These are phyloP conservation scores for Trichonephila clavata DNA, from an alignment of 1,140 invertebrate genomes.

Conservation along the genomic window DNA sequence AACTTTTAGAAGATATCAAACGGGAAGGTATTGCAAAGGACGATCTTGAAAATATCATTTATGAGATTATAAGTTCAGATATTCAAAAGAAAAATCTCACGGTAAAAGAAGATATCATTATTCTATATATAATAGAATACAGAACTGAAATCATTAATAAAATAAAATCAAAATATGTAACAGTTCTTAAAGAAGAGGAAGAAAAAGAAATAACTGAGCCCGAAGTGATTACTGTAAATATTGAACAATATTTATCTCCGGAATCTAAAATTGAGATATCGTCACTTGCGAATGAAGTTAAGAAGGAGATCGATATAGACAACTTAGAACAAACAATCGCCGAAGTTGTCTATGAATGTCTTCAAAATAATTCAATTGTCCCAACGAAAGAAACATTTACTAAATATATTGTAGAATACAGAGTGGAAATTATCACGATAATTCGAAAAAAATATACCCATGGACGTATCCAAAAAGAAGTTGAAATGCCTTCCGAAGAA, in stretches of 20 bases:
- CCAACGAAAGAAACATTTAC: conserved; percentile 5
- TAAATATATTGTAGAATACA: conserved; percentile 59
- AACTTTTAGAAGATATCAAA: conserved; percentile 17
- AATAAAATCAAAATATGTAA: not conserved
- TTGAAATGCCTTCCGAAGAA: conserved; percentile 10
- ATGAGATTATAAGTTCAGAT: not conserved
- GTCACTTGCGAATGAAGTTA: conserved; percentile 11
- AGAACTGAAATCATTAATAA: conserved; percentile 7
- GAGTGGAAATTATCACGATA: not conserved
- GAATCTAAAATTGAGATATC: not conserved
- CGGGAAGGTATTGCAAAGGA: not conserved
- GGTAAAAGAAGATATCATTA: conserved; percentile 24
- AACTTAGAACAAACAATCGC: conserved; percentile 1
- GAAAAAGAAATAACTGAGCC: conserved; percentile 81
- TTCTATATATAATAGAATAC: conserved; percentile 45
- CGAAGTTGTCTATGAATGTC: not conserved
- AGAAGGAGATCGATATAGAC: not conserved
- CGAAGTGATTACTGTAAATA: conserved; percentile 81
- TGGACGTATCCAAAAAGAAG: not conserved
- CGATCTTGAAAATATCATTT: not conserved
- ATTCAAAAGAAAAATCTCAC: not conserved
- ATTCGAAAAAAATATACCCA: not conserved
- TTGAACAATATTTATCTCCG: conserved; percentile 23
- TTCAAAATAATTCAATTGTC: not conserved
- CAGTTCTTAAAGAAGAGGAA: conserved; percentile 73